Percentiles rank a stretch among this genome's conserved stretches.
Evolutionary conservation across 2,888 invertebrate genomes (phyloP).

Genomic region (Drosophila buzzatii): DNA sequence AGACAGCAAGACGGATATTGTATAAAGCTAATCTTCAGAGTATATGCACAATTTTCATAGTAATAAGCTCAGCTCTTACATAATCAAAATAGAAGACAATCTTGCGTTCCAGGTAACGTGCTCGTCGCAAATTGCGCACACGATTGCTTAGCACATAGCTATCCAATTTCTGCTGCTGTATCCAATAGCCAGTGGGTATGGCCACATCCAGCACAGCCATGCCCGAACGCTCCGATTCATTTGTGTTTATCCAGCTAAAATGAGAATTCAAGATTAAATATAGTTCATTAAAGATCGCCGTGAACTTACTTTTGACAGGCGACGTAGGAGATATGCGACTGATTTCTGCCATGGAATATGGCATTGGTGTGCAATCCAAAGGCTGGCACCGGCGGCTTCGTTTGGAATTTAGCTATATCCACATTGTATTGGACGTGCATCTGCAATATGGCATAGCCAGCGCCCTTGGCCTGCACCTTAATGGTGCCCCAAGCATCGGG

Average conservation of each 20-base stretch:
- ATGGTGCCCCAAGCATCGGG: conserved; percentile 97
- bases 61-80: conserved; percentile 87
- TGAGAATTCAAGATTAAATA: not conserved
- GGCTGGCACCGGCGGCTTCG: conserved; percentile 92
- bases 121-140: conserved; percentile 93
- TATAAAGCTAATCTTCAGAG: too few relatives aligned
- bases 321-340: conserved; percentile 95
- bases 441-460: conserved; percentile 97
- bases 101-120: conserved; percentile 92
- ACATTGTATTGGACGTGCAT: conserved; percentile 97
- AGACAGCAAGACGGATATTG: too few relatives aligned
- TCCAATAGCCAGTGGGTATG: conserved; percentile 95
- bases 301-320: conserved; percentile 92
- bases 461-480: conserved; percentile 95
- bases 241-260: conserved; percentile 90
- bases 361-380: conserved; percentile 92
- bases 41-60: too few relatives aligned
- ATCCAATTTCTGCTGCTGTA: conserved; percentile 95
- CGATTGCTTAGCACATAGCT: conserved; percentile 92
- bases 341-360: conserved; percentile 94
- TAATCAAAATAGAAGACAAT: conserved; percentile 97
- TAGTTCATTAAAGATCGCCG: not conserved
- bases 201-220: conserved; percentile 94
- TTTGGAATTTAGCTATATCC: conserved; percentile 93
- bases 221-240: conserved; percentile 93